Percentiles rank a stretch among this genome's conserved stretches.
Evolutionary conservation across 2,888 invertebrate genomes (phyloP).

Genomic region (Sphaerophoria rueppellii): DNA sequence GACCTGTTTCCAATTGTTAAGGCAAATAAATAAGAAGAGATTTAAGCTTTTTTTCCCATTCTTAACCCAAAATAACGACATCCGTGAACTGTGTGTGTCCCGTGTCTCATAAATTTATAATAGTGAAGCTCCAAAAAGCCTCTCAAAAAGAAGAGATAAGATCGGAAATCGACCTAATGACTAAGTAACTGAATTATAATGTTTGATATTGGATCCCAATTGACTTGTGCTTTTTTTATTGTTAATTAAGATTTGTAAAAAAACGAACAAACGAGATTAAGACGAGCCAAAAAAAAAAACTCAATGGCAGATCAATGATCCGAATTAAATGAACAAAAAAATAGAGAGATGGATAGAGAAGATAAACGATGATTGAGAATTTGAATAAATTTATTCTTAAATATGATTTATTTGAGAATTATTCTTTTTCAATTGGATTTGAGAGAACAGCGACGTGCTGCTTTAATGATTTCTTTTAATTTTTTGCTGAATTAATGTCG

Average conservation of each 20-base stretch:
- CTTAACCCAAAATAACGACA: not conserved
- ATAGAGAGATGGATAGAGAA: not conserved
- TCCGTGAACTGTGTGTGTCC: conserved; percentile 5
- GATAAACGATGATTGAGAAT: conserved; percentile 4
- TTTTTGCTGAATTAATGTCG: not conserved
- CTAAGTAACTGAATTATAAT: conserved; percentile 47
- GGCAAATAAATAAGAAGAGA: not conserved
- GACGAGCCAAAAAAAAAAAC: not conserved
- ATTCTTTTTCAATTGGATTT: conserved; percentile 1
- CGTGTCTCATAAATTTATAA: not conserved
- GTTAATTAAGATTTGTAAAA: conserved; percentile 1
- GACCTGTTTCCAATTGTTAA: not conserved
- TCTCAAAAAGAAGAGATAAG: conserved; percentile 30
- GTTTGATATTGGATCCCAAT: conserved; percentile 12
- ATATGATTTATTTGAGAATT: conserved; percentile 29
- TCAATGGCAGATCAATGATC: conserved; percentile 23
- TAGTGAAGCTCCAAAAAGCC: no score
- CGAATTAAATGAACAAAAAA: not conserved
- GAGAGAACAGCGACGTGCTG: not conserved
- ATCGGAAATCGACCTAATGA: conserved; percentile 51
- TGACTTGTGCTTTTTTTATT: conserved; percentile 3
- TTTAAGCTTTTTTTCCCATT: not conserved
- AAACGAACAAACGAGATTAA: not conserved
- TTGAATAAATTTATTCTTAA: conserved; percentile 24
- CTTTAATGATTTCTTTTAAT: not conserved